phyloP scores from a whole-genome alignment of 2,113 vertebrate species.

The Caranx melampygus region DNA sequence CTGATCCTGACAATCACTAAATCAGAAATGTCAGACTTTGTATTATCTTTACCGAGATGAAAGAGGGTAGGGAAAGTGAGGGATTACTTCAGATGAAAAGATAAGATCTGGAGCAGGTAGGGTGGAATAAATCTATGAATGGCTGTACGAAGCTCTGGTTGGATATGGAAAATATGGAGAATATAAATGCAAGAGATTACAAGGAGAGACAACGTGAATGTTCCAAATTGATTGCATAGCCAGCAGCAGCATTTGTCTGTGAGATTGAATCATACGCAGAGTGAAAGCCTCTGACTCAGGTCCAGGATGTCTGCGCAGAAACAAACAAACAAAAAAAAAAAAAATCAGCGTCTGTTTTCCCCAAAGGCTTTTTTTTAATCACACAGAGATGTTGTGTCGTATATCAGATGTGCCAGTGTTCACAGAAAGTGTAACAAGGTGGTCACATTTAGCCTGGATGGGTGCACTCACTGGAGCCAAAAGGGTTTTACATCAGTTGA shows the following conservation, averaged over 20 bases:
- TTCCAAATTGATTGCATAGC: conserved; percentile 54
- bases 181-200: neutral
- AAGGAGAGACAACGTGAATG: conserved; percentile 33
- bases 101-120: neutral
- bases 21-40: neutral
- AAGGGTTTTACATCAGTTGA: neutral
- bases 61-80: neutral
- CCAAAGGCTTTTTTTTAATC: neutral
- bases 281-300: neutral
- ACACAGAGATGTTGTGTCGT: conserved; percentile 84
- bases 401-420: neutral
- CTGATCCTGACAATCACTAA: neutral
- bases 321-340: neutral
- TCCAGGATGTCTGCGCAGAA: neutral
- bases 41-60: neutral
- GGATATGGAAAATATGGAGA: neutral
- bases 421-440: neutral
- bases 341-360: neutral
- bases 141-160: conserved; percentile 85
- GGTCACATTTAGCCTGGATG: neutral
- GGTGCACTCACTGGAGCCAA: neutral
- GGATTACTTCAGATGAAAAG: neutral
- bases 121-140: neutral
- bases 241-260: conserved; percentile 90
- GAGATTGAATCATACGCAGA: conserved; percentile 61